These are phyloP conservation scores for Arnoldichthys spilopterus DNA, from an alignment of 2,797 vertebrate genomes.

Conservation along the genomic window DNA sequence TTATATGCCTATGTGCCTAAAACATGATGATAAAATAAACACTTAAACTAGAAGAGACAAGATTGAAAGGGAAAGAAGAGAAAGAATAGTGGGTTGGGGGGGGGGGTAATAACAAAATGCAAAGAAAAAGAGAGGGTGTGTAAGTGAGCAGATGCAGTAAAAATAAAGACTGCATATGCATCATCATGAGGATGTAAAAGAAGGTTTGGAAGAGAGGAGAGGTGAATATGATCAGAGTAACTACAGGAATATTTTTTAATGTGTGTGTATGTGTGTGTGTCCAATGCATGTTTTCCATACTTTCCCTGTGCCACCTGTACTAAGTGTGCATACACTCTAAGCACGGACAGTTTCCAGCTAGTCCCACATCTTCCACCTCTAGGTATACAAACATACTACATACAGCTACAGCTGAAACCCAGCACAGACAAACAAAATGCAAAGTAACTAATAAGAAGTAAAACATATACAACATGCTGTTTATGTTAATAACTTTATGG, in stretches of 20 bases:
- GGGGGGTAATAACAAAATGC: constrained; percentile 40
- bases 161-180: constrained; percentile 70
- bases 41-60: constrained; percentile 27
- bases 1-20: constrained; percentile 17
- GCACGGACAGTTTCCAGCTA: neutral
- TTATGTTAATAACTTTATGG: neutral
- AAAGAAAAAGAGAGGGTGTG: constrained; percentile 27
- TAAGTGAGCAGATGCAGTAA: constrained; percentile 69
- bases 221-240: neutral
- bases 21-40: constrained; percentile 25
- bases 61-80: neutral
- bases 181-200: constrained; percentile 55
- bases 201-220: constrained; percentile 46
- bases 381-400: neutral
- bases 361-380: neutral
- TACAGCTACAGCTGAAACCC: neutral
- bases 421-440: neutral
- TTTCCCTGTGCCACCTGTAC: neutral
- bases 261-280: too few species aligned
- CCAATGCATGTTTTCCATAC: neutral
- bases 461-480: neutral
- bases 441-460: neutral
- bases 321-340: neutral
- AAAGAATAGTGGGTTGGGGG: neutral
- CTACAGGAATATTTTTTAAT: neutral